Conservation (phyloP, 1,140 invertebrate species). For the Capitella teleta region DNA sequence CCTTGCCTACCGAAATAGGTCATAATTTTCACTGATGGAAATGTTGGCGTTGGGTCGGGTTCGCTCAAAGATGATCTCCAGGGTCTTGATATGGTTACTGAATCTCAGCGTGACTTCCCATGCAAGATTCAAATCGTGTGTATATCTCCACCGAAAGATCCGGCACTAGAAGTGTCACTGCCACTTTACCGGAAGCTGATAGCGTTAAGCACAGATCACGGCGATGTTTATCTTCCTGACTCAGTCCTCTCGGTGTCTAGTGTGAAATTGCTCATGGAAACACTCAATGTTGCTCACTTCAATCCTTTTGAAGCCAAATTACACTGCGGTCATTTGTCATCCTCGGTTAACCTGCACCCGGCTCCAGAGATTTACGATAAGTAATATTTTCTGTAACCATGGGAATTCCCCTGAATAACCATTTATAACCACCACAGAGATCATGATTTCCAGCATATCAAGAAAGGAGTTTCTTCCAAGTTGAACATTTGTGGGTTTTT, state of each 20-base stretch:
- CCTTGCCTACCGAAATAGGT: conserved; percentile 46
- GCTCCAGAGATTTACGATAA: conserved; percentile 46
- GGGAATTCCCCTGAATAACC: not conserved
- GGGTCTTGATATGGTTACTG: conserved; percentile 8
- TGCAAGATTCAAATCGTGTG: conserved; percentile 66
- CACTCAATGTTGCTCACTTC: conserved; percentile 66
- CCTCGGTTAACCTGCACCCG: conserved; percentile 63
- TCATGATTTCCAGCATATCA: conserved; percentile 53
- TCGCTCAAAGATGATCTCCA: conserved; percentile 43
- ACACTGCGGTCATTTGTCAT: conserved; percentile 65
- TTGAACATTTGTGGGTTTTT: conserved; percentile 73
- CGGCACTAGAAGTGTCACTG: not conserved
- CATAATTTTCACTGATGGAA: conserved; percentile 69
- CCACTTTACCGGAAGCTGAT: not conserved
- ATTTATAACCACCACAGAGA: conserved; percentile 43
- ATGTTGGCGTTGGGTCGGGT: conserved; percentile 52
- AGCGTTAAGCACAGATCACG: not conserved
- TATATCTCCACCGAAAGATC: conserved; percentile 39
- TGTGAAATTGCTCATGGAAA: conserved; percentile 58
- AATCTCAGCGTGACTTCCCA: conserved; percentile 56
- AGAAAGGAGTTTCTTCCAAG: conserved; percentile 50
- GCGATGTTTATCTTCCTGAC: conserved; percentile 10
- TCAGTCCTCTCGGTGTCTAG: conserved; percentile 32
- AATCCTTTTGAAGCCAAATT: conserved; percentile 61
- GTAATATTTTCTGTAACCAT: not conserved